A percentile compares a stretch with the other conserved stretches of the same genome.
Conservation (phyloP, 1,140 invertebrate species). For the Theocolax elegans region DNA sequence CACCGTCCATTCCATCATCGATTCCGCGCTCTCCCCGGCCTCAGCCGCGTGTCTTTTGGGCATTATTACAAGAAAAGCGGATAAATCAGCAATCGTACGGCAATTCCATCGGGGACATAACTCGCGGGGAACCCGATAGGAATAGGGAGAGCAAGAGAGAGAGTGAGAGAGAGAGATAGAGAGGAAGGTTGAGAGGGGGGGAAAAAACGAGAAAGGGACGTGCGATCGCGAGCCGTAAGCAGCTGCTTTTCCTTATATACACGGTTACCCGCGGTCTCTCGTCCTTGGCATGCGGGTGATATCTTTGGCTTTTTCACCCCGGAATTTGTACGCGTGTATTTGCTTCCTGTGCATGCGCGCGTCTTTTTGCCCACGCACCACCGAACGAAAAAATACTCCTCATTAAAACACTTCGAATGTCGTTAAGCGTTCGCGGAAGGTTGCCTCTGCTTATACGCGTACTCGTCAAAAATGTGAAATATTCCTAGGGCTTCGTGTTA, state of each 20-base stretch:
- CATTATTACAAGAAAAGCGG: conserved; percentile 29
- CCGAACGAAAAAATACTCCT: conserved; percentile 35
- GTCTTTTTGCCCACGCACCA: neutral
- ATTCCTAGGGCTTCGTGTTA: conserved; percentile 24
- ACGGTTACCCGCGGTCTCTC: neutral
- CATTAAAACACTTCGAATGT: conserved; percentile 40
- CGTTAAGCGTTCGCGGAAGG: conserved; percentile 10
- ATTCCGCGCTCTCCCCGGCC: conserved; percentile 2
- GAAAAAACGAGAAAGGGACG: neutral
- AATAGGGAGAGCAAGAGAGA: conserved; percentile 1
- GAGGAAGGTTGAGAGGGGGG: neutral
- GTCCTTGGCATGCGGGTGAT: conserved; percentile 39
- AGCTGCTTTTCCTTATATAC: conserved; percentile 33
- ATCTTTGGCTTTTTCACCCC: conserved; percentile 38
- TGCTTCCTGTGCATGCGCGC: neutral
- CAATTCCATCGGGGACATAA: conserved; percentile 23
- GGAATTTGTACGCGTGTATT: conserved; percentile 22
- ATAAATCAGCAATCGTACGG: conserved; percentile 36
- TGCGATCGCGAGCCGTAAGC: conserved; percentile 4
- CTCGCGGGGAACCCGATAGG: neutral
- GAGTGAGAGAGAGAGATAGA: conserved; percentile 13
- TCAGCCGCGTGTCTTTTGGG: conserved; percentile 8
- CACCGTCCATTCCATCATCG: conserved; percentile 13
- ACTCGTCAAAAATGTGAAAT: conserved; percentile 32
- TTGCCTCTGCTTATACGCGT: neutral